Conservation (phyloP, 2,797 vertebrate species). For the Hephaestus fuliginosus region DNA sequence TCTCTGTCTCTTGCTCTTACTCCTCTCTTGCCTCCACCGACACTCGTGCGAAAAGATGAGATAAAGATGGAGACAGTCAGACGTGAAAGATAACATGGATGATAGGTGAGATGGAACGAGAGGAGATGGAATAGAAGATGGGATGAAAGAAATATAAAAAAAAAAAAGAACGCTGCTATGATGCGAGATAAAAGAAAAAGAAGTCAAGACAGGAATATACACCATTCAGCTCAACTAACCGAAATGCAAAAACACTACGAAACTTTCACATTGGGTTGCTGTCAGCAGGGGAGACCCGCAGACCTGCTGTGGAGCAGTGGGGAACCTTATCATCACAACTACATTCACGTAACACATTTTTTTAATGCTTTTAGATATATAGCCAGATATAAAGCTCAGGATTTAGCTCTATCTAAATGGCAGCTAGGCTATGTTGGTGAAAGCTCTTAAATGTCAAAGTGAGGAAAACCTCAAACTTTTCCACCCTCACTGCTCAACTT, state of each 20-base stretch:
- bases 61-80: conserved; percentile 28
- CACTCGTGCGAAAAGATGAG: conserved; percentile 7
- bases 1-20: conserved; percentile 12
- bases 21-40: conserved; percentile 16
- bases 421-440: conserved; percentile 8
- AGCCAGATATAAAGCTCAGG: background rate
- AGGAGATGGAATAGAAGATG: conserved; percentile 13
- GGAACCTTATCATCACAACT: conserved; percentile 5
- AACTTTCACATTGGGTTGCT: conserved; percentile 14
- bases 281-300: conserved; percentile 24
- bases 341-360: background rate
- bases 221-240: conserved; percentile 20
- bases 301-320: conserved; percentile 29
- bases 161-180: conserved; percentile 8
- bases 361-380: conserved; percentile 23
- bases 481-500: conserved; percentile 5
- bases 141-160: too few species aligned
- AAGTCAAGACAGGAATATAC: conserved; percentile 10
- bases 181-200: conserved; percentile 1
- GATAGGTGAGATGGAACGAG: conserved; percentile 28
- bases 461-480: conserved; percentile 21
- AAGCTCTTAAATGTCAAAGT: conserved; percentile 43
- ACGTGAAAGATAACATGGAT: conserved; percentile 20
- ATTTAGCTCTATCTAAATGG: conserved; percentile 34
- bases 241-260: conserved; percentile 10